These are phyloP conservation scores for Phalacrocorax aristotelis DNA, from an alignment of 2,113 vertebrate species.

Conservation along the genomic window DNA sequence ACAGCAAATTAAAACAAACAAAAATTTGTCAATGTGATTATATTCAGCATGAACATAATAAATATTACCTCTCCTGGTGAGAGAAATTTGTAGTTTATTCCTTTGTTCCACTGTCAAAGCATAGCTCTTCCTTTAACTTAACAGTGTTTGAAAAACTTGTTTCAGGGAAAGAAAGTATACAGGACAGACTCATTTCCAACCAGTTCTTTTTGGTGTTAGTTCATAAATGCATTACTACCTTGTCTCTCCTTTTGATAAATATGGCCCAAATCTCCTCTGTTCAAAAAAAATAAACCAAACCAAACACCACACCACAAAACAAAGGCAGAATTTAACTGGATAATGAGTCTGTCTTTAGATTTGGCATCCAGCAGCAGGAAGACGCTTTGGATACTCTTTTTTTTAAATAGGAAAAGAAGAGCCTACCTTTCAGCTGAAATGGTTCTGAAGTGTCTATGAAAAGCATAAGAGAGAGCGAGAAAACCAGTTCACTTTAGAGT, in stretches of 20 bases:
- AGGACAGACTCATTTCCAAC: neutral
- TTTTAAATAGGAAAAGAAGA: neutral
- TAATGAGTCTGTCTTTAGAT: neutral
- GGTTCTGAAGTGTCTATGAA: neutral
- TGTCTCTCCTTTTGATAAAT: neutral
- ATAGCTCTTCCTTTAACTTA: neutral
- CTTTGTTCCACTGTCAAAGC: neutral
- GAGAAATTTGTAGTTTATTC: neutral
- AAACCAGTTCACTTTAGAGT: neutral
- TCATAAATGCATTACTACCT: neutral
- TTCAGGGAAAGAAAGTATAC: neutral
- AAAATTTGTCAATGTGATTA: neutral
- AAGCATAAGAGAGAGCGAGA: neutral
- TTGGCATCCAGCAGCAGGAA: neutral
- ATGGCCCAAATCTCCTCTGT: neutral
- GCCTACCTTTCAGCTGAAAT: neutral
- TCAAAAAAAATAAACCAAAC: too few species aligned
- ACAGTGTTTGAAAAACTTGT: neutral
- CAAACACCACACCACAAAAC: too few species aligned
- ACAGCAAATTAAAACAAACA: neutral
- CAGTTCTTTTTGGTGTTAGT: neutral
- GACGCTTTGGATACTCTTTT: neutral
- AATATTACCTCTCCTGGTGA: neutral
- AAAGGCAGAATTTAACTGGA: neutral
- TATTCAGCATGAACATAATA: neutral